Evolutionary conservation across 2,797 vertebrate genomes (phyloP).

Genomic region (Eulemur rubriventer): DNA sequence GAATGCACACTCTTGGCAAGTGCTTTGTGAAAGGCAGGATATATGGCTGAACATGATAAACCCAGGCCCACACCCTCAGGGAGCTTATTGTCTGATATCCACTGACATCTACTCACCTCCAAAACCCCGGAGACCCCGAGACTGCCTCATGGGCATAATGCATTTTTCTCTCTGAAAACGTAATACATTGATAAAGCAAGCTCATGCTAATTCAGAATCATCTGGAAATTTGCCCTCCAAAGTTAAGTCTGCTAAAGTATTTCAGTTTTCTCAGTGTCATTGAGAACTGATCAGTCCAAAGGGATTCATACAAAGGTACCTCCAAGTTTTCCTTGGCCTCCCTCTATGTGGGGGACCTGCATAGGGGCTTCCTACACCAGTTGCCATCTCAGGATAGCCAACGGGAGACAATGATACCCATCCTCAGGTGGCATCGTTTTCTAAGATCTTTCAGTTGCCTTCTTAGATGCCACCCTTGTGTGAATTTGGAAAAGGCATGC

Average conservation of each 20-base stretch:
- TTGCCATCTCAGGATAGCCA: not conserved
- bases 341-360: not conserved
- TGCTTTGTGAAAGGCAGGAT: not conserved
- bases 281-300: not conserved
- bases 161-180: not conserved
- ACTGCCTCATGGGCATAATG: not conserved
- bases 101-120: not conserved
- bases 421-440: not conserved
- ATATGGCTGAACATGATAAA: not conserved
- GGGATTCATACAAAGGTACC: not conserved
- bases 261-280: not conserved
- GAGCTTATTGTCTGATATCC: not conserved
- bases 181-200: not conserved
- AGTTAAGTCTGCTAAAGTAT: not conserved
- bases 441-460: not conserved
- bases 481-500: not conserved
- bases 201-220: not conserved
- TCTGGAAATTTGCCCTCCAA: not conserved
- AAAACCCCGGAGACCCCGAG: not conserved
- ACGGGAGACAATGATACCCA: not conserved
- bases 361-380: too few relatives aligned
- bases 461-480: not conserved
- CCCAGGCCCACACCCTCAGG: not conserved
- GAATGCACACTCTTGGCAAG: not conserved
- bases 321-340: not conserved